Conservation (phyloP, 2,113 vertebrate genomes). For the Tichodroma muraria region DNA sequence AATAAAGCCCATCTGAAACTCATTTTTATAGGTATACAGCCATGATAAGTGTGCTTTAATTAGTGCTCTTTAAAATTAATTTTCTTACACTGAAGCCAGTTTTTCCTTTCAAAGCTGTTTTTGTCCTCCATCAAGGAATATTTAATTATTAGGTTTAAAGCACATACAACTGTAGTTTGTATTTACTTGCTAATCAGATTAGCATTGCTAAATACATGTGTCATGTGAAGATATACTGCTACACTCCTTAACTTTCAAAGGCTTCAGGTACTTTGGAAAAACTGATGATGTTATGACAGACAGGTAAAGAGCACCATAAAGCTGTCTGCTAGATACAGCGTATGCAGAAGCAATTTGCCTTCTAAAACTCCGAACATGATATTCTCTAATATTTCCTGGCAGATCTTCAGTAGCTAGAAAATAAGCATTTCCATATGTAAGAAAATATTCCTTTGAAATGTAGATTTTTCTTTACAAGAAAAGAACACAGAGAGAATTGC, state of each 20-base stretch:
- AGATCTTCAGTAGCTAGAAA: conserved; percentile 43
- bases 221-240: background rate
- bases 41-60: background rate
- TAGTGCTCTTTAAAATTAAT: background rate
- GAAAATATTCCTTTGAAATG: conserved; percentile 62
- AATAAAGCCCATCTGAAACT: conserved; percentile 18
- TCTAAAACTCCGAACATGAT: conserved; percentile 50
- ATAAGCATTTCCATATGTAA: conserved; percentile 63
- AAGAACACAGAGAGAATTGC: conserved; percentile 4
- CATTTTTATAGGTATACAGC: background rate
- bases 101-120: conserved; percentile 1
- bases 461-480: conserved; percentile 41
- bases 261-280: conserved; percentile 32
- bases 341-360: conserved; percentile 60
- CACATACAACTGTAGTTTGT: background rate
- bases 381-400: conserved; percentile 51
- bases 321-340: conserved; percentile 18
- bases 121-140: background rate
- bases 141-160: conserved; percentile 32
- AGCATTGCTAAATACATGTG: conserved; percentile 42
- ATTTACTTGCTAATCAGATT: conserved; percentile 43
- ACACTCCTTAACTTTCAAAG: conserved; percentile 37
- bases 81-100: background rate
- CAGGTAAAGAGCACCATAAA: conserved; percentile 44
- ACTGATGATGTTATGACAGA: conserved; percentile 32